Evolutionary conservation across 2,113 vertebrate species (phyloP), one percentile per base, ranked within the genome.

Genomic region (Sigmodon hispidus): DNA sequence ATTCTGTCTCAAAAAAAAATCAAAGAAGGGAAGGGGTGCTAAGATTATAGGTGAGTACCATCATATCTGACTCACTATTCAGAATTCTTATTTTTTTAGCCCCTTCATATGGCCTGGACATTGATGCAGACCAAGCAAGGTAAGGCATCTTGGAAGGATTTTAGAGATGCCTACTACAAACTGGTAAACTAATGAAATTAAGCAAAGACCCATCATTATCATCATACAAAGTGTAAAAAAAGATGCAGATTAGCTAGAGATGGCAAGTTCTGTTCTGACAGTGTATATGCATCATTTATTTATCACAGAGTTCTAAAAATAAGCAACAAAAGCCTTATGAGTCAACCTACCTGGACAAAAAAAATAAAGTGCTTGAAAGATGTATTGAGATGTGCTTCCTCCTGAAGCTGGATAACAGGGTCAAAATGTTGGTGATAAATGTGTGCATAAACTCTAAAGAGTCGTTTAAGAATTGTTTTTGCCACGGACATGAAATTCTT

Each of bases 361-460:
- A 99, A 99, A 96, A 99, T 99, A 98, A 99, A 99, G 98, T 99
- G 99, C 98, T 99, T 99, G 97, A 99, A 99, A 86, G 99, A 99
- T 89, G 99, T 99, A 95, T 99, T 99, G 57, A 99, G 98, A 97
- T 99, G 99, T 43, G 99, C 99, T 97, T 99, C 99, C 55, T 99
- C 99, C 97, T 99, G 99, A 21, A 99, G 98, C 95, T 99, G 99
- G 93, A 99, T 99, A 79, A 99, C 99, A 0, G 99, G 98, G 61
- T 99, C 99, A 94, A 99, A 99, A 98, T 99, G 99, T 96, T 99
- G 99, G 97, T 99, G 99, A 79, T 99, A 99, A 96, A 99, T 99
- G 95, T 99, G 99, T 84, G 99, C 99, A 19, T 99, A 99, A 24
- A 99, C 99, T 96, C 99, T 97, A 95, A 99, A 99, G 52, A 99